These are phyloP conservation scores for Eumacrocentrus americanus DNA, from an alignment of 2,888 invertebrate species.

Conservation along the genomic window DNA sequence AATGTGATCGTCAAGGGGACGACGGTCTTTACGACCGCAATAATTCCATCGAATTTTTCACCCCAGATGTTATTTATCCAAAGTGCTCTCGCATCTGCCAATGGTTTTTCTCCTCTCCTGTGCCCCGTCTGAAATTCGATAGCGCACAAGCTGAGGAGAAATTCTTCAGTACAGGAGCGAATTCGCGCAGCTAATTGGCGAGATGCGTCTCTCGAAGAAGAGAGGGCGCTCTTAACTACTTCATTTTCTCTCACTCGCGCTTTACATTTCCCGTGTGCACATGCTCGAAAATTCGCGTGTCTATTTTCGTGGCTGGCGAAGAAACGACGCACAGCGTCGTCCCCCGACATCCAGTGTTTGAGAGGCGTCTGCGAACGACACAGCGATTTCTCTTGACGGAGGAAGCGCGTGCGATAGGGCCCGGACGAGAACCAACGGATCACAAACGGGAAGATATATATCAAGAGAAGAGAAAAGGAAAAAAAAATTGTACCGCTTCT, in stretches of 20 bases:
- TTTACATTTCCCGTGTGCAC: not conserved
- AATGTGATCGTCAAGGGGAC: not conserved
- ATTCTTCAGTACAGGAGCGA: not conserved
- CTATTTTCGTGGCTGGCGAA: not conserved
- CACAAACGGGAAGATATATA: too few species aligned
- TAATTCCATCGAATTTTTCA: conserved; percentile 14
- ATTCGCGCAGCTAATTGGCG: conserved; percentile 14
- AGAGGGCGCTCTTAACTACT: conserved; percentile 4
- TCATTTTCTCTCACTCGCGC: too few species aligned
- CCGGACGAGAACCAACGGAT: too few species aligned
- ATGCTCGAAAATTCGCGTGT: not conserved
- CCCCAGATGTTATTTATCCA: conserved; percentile 2
- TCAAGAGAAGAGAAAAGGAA: too few species aligned
- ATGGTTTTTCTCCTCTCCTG: not conserved
- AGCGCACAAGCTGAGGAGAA: too few species aligned
- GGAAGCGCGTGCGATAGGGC: not conserved
- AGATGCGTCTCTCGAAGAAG: conserved; percentile 8
- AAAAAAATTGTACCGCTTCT: too few species aligned
- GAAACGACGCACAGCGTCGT: not conserved
- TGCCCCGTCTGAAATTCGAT: too few species aligned
- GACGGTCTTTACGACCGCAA: conserved; percentile 6
- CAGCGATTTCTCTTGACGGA: not conserved
- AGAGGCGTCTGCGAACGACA: not conserved
- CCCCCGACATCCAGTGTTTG: not conserved
- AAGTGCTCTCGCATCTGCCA: conserved; percentile 9